Conservation (phyloP, 1,140 invertebrate species). For the Tribolium castaneum region DNA sequence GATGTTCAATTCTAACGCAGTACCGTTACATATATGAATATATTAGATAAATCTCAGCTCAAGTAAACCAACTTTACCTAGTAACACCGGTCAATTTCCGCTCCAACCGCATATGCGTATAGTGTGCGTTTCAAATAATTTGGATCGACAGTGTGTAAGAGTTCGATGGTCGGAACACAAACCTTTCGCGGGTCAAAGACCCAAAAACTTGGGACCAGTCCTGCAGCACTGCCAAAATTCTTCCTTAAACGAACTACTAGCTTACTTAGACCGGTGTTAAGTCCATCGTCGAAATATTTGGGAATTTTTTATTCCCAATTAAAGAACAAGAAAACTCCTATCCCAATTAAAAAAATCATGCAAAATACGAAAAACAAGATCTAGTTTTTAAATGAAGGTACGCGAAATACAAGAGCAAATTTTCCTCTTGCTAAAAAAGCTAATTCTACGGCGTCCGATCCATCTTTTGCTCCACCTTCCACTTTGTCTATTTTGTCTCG, state of each 20-base stretch:
- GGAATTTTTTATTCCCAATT: background rate
- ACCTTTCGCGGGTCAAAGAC: conserved; percentile 36
- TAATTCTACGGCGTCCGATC: background rate
- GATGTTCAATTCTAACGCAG: background rate
- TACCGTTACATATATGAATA: background rate
- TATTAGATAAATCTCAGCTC: background rate
- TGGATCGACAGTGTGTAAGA: conserved; percentile 19
- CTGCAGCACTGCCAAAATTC: conserved; percentile 26
- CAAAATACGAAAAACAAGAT: no score
- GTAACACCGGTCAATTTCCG: conserved; percentile 1
- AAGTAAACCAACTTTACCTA: background rate
- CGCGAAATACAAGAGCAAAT: no score
- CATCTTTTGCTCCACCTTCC: background rate
- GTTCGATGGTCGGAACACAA: conserved; percentile 36
- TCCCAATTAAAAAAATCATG: no score
- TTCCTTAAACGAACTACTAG: conserved; percentile 28
- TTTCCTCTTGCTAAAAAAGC: background rate
- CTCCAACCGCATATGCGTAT: background rate
- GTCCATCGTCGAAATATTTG: background rate
- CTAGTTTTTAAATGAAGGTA: no score
- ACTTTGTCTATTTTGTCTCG: background rate
- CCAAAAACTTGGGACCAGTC: conserved; percentile 35
- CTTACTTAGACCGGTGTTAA: background rate
- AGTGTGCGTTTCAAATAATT: conserved; percentile 3
- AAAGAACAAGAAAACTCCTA: no score